Evolutionary conservation across 1,140 invertebrate genomes (phyloP).

Genomic region (Drosophila jambulina): DNA sequence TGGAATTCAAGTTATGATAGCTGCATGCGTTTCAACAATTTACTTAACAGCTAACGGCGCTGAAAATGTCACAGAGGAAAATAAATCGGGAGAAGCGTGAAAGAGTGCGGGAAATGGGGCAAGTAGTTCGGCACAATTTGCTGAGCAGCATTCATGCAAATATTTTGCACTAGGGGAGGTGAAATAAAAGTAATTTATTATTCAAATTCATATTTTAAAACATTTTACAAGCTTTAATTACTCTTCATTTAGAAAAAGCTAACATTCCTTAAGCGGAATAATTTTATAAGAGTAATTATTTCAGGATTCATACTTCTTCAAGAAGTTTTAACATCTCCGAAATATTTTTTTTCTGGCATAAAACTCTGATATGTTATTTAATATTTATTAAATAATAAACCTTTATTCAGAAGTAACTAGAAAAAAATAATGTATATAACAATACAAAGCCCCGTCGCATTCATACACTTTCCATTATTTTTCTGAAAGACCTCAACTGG

Average conservation of each 20-base stretch:
- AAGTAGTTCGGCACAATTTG: slow-evolving; percentile 14
- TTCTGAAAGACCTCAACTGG: background rate
- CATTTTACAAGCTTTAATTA: no score
- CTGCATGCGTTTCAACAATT: slow-evolving; percentile 72
- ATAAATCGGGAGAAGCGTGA: slow-evolving; percentile 24
- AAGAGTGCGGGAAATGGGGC: slow-evolving; percentile 12
- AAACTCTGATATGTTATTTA: background rate
- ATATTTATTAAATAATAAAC: background rate
- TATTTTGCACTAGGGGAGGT: background rate
- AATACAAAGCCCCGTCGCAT: background rate
- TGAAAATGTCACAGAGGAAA: slow-evolving; percentile 31
- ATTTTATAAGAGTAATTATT: background rate
- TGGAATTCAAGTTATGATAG: slow-evolving; percentile 73
- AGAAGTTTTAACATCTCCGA: background rate
- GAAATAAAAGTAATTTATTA: background rate
- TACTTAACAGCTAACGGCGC: slow-evolving; percentile 67
- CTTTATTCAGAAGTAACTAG: background rate
- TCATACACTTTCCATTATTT: slow-evolving; percentile 3
- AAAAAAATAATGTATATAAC: background rate
- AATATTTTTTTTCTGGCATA: background rate
- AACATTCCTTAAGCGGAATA: no score
- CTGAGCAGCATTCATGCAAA: background rate
- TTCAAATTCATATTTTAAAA: no score
- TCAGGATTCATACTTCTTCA: background rate
- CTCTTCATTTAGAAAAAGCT: no score